Evolutionary conservation across 2,888 invertebrate genomes (phyloP).

Genomic region (Oscheius sp.): DNA sequence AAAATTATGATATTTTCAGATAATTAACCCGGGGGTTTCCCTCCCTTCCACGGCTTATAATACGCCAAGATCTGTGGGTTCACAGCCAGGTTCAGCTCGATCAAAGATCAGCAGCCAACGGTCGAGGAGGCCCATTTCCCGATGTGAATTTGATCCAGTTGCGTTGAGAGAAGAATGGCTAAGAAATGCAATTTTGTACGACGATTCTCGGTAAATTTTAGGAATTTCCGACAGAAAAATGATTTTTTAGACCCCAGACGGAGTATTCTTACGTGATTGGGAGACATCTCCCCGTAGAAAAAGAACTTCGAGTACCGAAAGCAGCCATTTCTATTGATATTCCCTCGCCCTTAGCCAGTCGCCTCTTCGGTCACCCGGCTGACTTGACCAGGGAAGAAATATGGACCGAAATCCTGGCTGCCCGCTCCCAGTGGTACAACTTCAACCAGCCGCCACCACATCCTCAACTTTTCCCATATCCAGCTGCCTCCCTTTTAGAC

Average conservation of each 20-base stretch:
- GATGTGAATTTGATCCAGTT: constrained; percentile 25
- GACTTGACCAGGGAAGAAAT: not conserved
- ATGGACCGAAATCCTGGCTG: constrained; percentile 19
- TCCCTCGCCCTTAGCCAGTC: constrained; percentile 24
- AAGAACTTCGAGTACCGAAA: not conserved
- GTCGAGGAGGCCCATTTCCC: constrained; percentile 1
- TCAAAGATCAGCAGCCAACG: constrained; percentile 9
- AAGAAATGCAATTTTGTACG: constrained; percentile 7
- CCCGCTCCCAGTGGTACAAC: constrained; percentile 31
- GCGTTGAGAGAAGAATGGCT: constrained; percentile 26
- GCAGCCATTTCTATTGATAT: constrained; percentile 12
- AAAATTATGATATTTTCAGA: constrained; percentile 3
- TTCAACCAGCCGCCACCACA: not conserved
- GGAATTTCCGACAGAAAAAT: too few species aligned
- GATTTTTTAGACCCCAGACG: constrained; percentile 3
- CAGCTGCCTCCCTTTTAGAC: not conserved
- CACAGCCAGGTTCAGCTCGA: constrained; percentile 7
- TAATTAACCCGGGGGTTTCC: not conserved
- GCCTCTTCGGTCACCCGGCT: not conserved
- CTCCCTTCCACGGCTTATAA: constrained; percentile 6
- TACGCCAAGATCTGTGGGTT: constrained; percentile 21
- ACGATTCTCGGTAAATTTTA: not conserved
- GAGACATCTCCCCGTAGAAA: not conserved
- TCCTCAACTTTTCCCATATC: not conserved
- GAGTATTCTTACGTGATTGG: constrained; percentile 27